Conservation (phyloP, 2,888 invertebrate species). For the Perdita meconis region DNA sequence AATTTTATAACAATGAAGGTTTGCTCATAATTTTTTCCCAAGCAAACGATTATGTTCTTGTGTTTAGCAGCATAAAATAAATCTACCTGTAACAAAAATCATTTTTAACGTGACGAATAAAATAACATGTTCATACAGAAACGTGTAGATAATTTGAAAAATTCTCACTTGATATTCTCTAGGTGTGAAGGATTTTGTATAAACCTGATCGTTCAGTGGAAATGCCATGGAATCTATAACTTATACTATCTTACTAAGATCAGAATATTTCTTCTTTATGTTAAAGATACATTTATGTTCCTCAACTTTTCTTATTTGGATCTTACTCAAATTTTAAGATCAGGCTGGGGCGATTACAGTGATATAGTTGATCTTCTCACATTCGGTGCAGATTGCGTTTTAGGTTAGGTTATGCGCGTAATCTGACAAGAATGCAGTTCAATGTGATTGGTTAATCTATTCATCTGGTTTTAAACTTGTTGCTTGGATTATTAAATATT, state of each 20-base stretch:
- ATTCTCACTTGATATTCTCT: slow-evolving; percentile 89
- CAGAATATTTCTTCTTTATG: slow-evolving; percentile 11
- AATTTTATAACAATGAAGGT: slow-evolving; percentile 95
- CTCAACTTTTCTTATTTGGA: slow-evolving; percentile 11
- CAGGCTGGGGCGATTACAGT: slow-evolving; percentile 22
- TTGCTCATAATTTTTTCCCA: slow-evolving; percentile 91
- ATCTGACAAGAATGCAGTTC: neutral
- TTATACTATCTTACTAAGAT: slow-evolving; percentile 18
- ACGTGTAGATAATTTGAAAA: neutral
- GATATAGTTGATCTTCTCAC: neutral
- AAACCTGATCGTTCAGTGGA: slow-evolving; percentile 88
- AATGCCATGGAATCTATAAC: slow-evolving; percentile 84
- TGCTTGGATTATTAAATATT: neutral
- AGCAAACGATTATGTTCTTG: slow-evolving; percentile 91
- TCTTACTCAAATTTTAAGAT: slow-evolving; percentile 21
- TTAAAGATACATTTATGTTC: slow-evolving; percentile 11
- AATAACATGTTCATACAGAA: neutral
- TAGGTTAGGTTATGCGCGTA: too few species aligned
- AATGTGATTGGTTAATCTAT: slow-evolving; percentile 20
- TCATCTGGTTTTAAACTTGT: neutral
- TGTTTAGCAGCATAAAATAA: slow-evolving; percentile 90
- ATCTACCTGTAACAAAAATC: slow-evolving; percentile 86
- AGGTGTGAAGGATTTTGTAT: slow-evolving; percentile 92
- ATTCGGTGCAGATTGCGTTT: neutral
- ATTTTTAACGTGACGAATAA: slow-evolving; percentile 12